Evolutionary conservation across 2,888 invertebrate species (phyloP).

Genomic region (Coronaproctus castanopsis): DNA sequence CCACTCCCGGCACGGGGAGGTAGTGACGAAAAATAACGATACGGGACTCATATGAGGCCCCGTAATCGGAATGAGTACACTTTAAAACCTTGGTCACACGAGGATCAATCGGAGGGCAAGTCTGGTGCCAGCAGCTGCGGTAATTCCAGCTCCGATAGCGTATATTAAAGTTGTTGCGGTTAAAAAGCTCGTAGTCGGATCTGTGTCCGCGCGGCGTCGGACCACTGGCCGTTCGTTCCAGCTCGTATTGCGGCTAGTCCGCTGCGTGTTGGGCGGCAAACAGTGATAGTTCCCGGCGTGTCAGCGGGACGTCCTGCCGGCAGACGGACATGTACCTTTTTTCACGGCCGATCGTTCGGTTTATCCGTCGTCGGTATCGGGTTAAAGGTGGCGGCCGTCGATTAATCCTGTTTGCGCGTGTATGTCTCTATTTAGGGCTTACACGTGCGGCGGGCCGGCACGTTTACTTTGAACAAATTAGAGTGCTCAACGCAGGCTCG

Average conservation of each 20-base stretch:
- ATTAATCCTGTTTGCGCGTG: slow-evolving; percentile 23
- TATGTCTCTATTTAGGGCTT: slow-evolving; percentile 27
- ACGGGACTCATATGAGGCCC: slow-evolving; percentile 35
- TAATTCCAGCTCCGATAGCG: slow-evolving; percentile 48
- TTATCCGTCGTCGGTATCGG: background rate
- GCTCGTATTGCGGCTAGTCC: slow-evolving; percentile 2
- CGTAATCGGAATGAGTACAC: slow-evolving; percentile 35
- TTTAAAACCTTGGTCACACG: slow-evolving; percentile 34
- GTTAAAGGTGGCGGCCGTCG: slow-evolving; percentile 19
- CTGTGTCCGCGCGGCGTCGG: slow-evolving; percentile 29
- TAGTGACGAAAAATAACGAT: slow-evolving; percentile 48
- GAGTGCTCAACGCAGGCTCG: slow-evolving; percentile 41
- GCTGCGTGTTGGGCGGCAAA: too few relatives aligned
- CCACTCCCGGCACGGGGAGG: slow-evolving; percentile 38
- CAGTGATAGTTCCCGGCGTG: slow-evolving; percentile 13
- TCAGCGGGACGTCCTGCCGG: slow-evolving; percentile 20
- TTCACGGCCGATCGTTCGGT: slow-evolving; percentile 1
- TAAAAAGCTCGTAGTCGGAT: slow-evolving; percentile 39
- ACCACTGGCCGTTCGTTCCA: slow-evolving; percentile 26
- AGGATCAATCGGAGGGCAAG: slow-evolving; percentile 43
- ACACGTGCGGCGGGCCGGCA: slow-evolving; percentile 30
- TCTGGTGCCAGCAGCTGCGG: slow-evolving; percentile 51
- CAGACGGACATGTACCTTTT: slow-evolving; percentile 11
- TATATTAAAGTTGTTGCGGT: slow-evolving; percentile 51
- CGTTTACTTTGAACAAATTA: slow-evolving; percentile 46